Conservation (phyloP, 2,888 invertebrate species). For the Subacronicta megacephala region DNA sequence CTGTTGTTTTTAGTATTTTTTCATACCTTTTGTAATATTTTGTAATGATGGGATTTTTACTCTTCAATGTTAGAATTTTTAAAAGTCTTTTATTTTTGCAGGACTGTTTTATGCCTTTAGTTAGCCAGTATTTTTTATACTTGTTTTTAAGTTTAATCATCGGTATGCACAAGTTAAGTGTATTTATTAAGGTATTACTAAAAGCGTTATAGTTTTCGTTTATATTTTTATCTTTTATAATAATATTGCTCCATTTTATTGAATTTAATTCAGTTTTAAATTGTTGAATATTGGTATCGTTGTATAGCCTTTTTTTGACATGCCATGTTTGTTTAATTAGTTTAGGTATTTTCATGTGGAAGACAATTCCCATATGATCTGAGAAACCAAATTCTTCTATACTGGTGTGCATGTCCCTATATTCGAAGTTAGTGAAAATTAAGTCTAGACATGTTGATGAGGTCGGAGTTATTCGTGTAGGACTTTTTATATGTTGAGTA, state of each 20-base stretch:
- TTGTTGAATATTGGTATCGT: conserved; percentile 3
- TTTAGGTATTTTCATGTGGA: not conserved
- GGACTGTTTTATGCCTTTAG: too few species aligned
- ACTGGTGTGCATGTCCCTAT: not conserved
- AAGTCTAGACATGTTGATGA: conserved; percentile 4
- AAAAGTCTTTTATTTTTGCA: too few species aligned
- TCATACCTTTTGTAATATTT: too few species aligned
- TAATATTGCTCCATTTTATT: conserved; percentile 11
- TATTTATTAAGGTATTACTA: not conserved
- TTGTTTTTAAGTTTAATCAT: not conserved
- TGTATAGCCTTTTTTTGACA: conserved; percentile 11
- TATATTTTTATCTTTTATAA: not conserved
- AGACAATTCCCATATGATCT: not conserved
- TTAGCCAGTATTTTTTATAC: not conserved
- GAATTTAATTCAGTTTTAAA: conserved; percentile 7
- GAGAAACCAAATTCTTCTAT: not conserved
- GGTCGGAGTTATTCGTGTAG: not conserved
- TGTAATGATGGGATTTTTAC: too few species aligned
- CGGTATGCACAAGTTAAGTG: not conserved
- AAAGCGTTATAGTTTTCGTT: not conserved
- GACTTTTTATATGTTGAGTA: conserved; percentile 4
- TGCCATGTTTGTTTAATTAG: conserved; percentile 1
- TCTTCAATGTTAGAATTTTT: too few species aligned
- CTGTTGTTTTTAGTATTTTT: too few species aligned
- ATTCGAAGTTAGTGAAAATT: not conserved